These are phyloP conservation scores for Drosophila arizonae DNA, from an alignment of 1,140 invertebrate species.

Conservation along the genomic window DNA sequence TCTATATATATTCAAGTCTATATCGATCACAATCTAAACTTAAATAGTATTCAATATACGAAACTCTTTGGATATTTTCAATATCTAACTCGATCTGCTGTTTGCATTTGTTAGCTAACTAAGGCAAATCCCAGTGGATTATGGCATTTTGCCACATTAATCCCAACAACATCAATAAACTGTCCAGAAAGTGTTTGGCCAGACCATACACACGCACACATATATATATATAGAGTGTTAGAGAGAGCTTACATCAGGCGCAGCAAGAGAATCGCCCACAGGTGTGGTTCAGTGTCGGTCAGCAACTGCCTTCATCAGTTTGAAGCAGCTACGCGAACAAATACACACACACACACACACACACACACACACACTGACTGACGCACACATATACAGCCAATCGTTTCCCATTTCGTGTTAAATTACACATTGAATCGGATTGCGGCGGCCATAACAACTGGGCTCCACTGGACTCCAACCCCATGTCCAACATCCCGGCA, in stretches of 20 bases:
- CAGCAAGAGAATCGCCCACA: slow-evolving; percentile 25
- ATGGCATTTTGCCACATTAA: slow-evolving; percentile 63
- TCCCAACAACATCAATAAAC: slow-evolving; percentile 63
- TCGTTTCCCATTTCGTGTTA: slow-evolving; percentile 79
- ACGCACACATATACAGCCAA: slow-evolving; percentile 41
- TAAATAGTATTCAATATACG: not conserved
- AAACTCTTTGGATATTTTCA: not conserved
- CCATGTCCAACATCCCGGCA: too few relatives aligned
- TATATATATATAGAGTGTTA: slow-evolving; percentile 19
- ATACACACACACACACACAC: slow-evolving; percentile 24
- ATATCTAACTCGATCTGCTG: slow-evolving; percentile 4
- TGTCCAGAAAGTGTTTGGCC: slow-evolving; percentile 44
- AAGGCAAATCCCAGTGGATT: slow-evolving; percentile 74
- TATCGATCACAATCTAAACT: too few relatives aligned
- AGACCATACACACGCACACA: slow-evolving; percentile 13
- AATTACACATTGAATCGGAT: slow-evolving; percentile 81
- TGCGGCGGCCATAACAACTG: slow-evolving; percentile 74
- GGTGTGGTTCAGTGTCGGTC: slow-evolving; percentile 57
- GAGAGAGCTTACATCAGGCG: slow-evolving; percentile 25
- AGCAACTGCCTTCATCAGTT: slow-evolving; percentile 48
- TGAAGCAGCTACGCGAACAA: slow-evolving; percentile 38
- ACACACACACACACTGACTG: slow-evolving; percentile 4
- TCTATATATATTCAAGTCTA: too few relatives aligned
- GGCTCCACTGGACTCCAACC: slow-evolving; percentile 20
- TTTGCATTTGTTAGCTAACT: slow-evolving; percentile 26